These are phyloP conservation scores for Anableps anableps DNA, from an alignment of 2,797 vertebrate species.

Conservation along the genomic window DNA sequence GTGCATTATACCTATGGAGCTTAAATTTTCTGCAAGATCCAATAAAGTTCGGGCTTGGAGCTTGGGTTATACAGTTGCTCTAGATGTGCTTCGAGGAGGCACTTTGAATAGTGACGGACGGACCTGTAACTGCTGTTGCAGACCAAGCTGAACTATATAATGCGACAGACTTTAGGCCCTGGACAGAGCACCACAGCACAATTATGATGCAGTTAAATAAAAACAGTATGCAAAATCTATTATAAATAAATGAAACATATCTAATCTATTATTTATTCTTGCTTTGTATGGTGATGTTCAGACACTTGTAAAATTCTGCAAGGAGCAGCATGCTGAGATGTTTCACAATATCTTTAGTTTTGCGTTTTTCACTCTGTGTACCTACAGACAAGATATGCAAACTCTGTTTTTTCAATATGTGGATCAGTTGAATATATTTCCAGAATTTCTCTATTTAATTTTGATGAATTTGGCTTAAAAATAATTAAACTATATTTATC, in stretches of 20 bases:
- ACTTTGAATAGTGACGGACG: too few relatives aligned
- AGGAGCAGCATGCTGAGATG: background rate
- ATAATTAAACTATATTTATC: too few relatives aligned
- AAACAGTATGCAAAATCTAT: background rate
- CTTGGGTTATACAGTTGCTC: too few relatives aligned
- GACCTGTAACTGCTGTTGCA: too few relatives aligned
- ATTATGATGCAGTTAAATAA: background rate
- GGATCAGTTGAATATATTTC: too few relatives aligned
- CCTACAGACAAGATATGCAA: background rate
- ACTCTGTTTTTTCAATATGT: background rate
- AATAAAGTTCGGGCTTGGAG: too few relatives aligned
- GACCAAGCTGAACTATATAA: background rate
- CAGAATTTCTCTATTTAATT: too few relatives aligned
- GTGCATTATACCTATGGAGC: too few relatives aligned
- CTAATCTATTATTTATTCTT: slow-evolving; percentile 6
- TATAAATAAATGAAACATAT: slow-evolving; percentile 1
- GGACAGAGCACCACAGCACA: background rate
- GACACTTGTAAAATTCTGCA: background rate
- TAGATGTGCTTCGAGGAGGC: too few relatives aligned
- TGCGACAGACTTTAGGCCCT: background rate
- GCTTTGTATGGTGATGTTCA: slow-evolving; percentile 11
- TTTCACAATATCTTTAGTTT: background rate
- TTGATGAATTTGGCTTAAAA: too few relatives aligned
- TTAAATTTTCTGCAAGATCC: too few relatives aligned
- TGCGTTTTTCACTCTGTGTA: background rate